Percentiles rank a stretch among this genome's conserved stretches.
phyloP scores from a whole-genome alignment of 92 coral and sea anemone genomes.

The Zoanthus sociatus region DNA sequence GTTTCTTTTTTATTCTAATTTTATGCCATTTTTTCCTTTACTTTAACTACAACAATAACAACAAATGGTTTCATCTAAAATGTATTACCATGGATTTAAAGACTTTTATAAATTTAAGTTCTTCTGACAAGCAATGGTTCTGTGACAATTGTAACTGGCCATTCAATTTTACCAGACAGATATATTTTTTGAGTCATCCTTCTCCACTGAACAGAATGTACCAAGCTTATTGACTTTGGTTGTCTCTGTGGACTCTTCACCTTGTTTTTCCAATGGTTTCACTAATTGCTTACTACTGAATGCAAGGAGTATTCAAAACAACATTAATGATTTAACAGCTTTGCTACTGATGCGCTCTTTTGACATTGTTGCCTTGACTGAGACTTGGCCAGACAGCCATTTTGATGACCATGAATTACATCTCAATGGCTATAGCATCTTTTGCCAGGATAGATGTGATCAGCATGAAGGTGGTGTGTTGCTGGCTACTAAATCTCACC shows the following conservation, averaged over 20 bases:
- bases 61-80: too few relatives aligned
- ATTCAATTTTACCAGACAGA: constrained; percentile 23
- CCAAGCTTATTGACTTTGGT: not conserved
- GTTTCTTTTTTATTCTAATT: too few relatives aligned
- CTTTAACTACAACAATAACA: too few relatives aligned
- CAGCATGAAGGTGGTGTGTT: constrained; percentile 35
- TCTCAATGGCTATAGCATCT: constrained; percentile 39
- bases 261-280: not conserved
- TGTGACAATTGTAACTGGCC: constrained; percentile 43
- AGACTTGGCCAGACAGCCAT: constrained; percentile 21
- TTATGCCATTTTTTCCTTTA: too few relatives aligned
- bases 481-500: constrained; percentile 39
- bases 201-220: not conserved
- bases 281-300: constrained; percentile 27
- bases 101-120: constrained; percentile 18
- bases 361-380: constrained; percentile 31
- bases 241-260: not conserved
- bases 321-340: constrained; percentile 4
- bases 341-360: constrained; percentile 16
- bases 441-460: constrained; percentile 41
- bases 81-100: constrained; percentile 29
- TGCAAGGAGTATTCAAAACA: too few relatives aligned
- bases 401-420: constrained; percentile 34
- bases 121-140: constrained; percentile 33
- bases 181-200: constrained; percentile 22